These are phyloP conservation scores for Epizoanthus stellaris DNA, from an alignment of 92 coral and sea anemone genomes.

Conservation along the genomic window DNA sequence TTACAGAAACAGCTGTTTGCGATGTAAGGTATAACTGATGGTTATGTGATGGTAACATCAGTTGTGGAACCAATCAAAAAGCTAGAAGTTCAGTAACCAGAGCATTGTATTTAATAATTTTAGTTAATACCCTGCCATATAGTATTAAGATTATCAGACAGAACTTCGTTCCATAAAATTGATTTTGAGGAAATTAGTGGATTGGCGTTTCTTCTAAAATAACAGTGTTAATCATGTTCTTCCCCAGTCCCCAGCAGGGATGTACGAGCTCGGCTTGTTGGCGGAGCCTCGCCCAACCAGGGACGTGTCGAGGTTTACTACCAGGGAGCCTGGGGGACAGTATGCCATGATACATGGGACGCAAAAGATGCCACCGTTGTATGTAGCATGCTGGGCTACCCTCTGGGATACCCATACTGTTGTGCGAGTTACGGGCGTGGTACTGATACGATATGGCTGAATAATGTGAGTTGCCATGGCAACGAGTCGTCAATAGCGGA, in stretches of 20 bases:
- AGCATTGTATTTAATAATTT: too few species aligned
- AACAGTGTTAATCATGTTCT: background rate
- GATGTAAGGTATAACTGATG: too few species aligned
- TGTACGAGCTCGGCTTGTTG: constrained; percentile 29
- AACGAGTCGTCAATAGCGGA: constrained; percentile 28
- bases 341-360: constrained; percentile 25
- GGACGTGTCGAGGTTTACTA: constrained; percentile 38
- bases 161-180: too few species aligned
- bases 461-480: constrained; percentile 28
- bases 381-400: constrained; percentile 41
- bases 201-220: background rate
- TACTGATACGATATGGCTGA: constrained; percentile 17
- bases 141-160: too few species aligned
- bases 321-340: constrained; percentile 46
- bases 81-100: too few species aligned
- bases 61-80: too few species aligned
- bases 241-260: background rate
- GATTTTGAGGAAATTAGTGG: too few species aligned
- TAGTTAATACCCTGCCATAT: too few species aligned
- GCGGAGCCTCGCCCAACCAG: constrained; percentile 35
- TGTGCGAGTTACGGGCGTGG: constrained; percentile 42
- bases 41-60: too few species aligned
- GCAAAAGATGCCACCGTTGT: constrained; percentile 25
- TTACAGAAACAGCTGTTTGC: too few species aligned
- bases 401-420: constrained; percentile 19